phyloP scores from a whole-genome alignment of 2,113 vertebrate genomes.

The Mesembrinibis cayennensis region DNA sequence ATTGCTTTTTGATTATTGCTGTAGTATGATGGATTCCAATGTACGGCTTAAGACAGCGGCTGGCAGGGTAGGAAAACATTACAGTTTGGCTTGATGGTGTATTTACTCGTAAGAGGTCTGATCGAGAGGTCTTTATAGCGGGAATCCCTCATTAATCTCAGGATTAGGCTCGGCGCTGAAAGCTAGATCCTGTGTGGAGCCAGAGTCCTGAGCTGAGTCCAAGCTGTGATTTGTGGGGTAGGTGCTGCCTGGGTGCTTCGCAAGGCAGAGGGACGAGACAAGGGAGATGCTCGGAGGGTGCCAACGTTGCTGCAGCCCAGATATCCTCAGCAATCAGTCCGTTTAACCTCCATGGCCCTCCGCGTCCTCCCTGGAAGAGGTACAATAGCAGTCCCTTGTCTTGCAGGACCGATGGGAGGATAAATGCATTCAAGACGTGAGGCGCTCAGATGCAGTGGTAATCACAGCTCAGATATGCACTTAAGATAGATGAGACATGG shows the following conservation, averaged over 20 bases:
- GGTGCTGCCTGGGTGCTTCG: not conserved
- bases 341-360: not conserved
- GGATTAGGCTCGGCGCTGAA: conserved; percentile 15
- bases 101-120: not conserved
- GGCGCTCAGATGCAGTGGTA: not conserved
- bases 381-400: not conserved
- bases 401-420: not conserved
- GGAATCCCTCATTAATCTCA: conserved; percentile 33
- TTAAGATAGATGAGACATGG: conserved; percentile 49
- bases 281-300: not conserved
- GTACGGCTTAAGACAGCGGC: not conserved
- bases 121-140: not conserved
- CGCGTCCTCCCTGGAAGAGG: not conserved
- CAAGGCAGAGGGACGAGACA: not conserved
- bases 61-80: conserved; percentile 25
- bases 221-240: not conserved
- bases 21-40: conserved; percentile 12
- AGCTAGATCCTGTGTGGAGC: rapidly evolving
- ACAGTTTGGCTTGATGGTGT: conserved; percentile 6
- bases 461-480: conserved; percentile 9
- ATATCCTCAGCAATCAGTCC: rapidly evolving
- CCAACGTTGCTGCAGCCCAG: rapidly evolving
- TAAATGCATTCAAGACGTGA: conserved; percentile 12
- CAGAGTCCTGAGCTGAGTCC: rapidly evolving
- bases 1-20: conserved; percentile 35